Evolutionary conservation across 1,140 invertebrate genomes (phyloP), one percentile per base, ranked within the genome.

Genomic region (Drosophila nikananu): DNA sequence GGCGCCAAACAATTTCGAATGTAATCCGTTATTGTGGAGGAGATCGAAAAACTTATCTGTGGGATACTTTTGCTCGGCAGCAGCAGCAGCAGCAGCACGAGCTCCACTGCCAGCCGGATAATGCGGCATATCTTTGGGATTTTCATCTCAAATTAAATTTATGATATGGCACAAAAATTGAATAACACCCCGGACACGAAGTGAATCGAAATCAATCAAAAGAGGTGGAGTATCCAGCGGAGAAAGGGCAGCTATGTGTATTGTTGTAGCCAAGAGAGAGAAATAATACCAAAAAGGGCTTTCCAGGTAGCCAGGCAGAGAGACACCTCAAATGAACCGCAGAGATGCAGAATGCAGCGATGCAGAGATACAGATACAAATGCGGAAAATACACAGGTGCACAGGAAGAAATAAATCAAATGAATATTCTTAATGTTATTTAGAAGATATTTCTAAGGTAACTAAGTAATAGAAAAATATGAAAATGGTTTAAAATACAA

Each of bases 91-190:
- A 55, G n/a, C 49, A 64, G 57, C 25, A 57, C 60, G 59, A 48
- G 44, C 44, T 46, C 61, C 49, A 30, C 32, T 35, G 10, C 21
- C 30, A 27, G 32, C 55, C 46, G 55, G 76, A 76, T 82, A 83
- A 74, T 80, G 77, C 73, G 52, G 66, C 74, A 86, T 77, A 71
- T 86, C 73, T 77, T 66, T 70, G 73, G 83, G 91, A 92, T 92
- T 92, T 92, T 92, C 83, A 84, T 87, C 83, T 91, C 90, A 91
- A 92, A 92, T 92, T 91, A 92, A 91, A 89, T 92, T 92, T 92
- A 83, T 92, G 90, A 91, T 86, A 78, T 80, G 81, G 90, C 90
- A 91, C 44, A 91, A 91, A 89, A 82, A 83, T 76, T 77, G 82
- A 84, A 80, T 73, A 52, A 67, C 70, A 77, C 51, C 61, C 61